Conservation (phyloP, 2,797 vertebrate genomes). For the Molothrus aeneus region DNA sequence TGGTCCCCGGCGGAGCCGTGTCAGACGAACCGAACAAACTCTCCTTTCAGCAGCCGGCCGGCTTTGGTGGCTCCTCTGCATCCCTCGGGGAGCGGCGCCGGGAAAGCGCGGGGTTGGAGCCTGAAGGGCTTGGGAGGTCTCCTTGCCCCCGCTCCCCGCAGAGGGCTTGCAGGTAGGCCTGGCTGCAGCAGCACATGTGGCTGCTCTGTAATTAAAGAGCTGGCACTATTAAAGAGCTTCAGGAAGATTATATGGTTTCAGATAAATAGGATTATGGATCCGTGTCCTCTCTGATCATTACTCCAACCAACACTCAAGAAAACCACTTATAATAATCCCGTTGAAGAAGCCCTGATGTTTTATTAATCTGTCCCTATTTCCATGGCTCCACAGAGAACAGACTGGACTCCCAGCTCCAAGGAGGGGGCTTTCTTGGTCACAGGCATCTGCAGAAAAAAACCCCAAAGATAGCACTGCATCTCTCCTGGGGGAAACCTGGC, state of each 20-base stretch:
- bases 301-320: slow-evolving; percentile 63
- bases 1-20: neutral
- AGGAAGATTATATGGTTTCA: slow-evolving; percentile 76
- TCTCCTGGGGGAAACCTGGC: neutral
- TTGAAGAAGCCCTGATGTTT: slow-evolving; percentile 48
- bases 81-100: neutral
- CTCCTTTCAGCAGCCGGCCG: neutral
- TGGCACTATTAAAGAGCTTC: slow-evolving; percentile 74
- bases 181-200: neutral
- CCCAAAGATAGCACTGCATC: neutral
- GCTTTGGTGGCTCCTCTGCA: neutral
- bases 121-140: neutral
- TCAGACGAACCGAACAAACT: neutral
- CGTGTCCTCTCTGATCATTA: slow-evolving; percentile 64
- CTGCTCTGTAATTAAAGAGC: slow-evolving; percentile 68
- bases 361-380: neutral
- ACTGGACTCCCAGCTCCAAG: neutral
- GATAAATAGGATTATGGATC: slow-evolving; percentile 73
- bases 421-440: neutral
- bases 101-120: neutral
- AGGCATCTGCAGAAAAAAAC: neutral
- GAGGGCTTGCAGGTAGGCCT: neutral
- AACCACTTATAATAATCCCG: slow-evolving; percentile 70
- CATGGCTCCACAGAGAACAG: neutral
- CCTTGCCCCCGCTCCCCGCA: neutral